phyloP scores from a whole-genome alignment of 2,797 vertebrate species.

The Sebastes reedi region DNA sequence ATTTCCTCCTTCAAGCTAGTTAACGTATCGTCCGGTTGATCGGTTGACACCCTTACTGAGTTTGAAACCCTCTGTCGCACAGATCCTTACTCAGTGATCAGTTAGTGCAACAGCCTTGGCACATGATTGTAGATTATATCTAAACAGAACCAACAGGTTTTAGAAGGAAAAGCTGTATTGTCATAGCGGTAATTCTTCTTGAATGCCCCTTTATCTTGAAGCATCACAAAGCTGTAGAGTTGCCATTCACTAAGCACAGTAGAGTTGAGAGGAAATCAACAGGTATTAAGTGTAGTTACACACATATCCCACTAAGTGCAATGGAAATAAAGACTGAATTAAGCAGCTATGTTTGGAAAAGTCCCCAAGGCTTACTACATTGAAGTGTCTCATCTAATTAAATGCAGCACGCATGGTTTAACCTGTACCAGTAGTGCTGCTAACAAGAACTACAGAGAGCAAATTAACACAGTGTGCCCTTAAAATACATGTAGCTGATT shows the following conservation, averaged over 20 bases:
- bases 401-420: neutral
- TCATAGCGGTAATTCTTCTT: neutral
- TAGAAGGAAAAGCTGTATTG: neutral
- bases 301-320: neutral
- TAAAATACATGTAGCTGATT: neutral
- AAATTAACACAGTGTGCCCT: neutral
- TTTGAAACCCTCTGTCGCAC: neutral
- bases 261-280: neutral
- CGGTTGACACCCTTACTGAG: neutral
- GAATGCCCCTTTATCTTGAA: neutral
- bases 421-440: neutral
- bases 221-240: neutral
- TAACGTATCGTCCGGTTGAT: neutral
- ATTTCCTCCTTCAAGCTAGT: neutral
- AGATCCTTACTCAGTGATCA: neutral
- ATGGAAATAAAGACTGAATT: neutral
- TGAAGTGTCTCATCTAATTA: neutral
- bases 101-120: neutral
- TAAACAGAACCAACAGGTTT: conserved; percentile 9
- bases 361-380: neutral
- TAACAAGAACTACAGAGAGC: neutral
- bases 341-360: neutral
- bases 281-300: neutral
- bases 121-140: neutral
- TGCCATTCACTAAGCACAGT: neutral